Conservation (phyloP, 1,140 invertebrate species). For the Centruroides vittatus region DNA sequence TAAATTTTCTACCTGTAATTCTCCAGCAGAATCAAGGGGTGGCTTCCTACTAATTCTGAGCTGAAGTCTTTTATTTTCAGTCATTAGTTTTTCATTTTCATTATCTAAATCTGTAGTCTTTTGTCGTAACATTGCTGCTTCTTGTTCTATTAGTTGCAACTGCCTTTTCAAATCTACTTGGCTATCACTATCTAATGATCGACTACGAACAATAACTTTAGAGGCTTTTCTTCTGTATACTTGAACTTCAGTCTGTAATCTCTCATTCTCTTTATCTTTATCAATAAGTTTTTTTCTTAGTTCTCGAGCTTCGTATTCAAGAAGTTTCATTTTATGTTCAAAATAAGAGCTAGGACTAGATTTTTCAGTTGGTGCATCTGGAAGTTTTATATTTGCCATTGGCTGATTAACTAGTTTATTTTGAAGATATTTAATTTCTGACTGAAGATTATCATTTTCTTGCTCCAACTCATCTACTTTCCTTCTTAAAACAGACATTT, state of each 20-base stretch:
- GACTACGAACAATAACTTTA: constrained; percentile 22
- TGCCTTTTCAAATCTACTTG: constrained; percentile 50
- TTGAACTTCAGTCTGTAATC: constrained; percentile 51
- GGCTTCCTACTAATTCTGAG: constrained; percentile 23
- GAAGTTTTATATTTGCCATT: constrained; percentile 17
- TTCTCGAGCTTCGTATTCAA: constrained; percentile 53
- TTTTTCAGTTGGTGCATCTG: constrained; percentile 8
- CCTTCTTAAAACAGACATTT: constrained; percentile 57
- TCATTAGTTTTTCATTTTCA: constrained; percentile 54
- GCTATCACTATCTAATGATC: constrained; percentile 38
- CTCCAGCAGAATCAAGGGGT: constrained; percentile 22
- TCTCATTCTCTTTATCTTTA: constrained; percentile 65
- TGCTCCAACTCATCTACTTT: constrained; percentile 72
- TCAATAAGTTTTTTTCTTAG: constrained; percentile 60
- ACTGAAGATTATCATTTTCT: constrained; percentile 52
- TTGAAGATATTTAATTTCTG: constrained; percentile 58
- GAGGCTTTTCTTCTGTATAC: constrained; percentile 34
- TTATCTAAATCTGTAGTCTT: constrained; percentile 48
- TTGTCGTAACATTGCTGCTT: constrained; percentile 44
- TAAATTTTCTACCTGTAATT: constrained; percentile 32
- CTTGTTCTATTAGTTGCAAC: constrained; percentile 55
- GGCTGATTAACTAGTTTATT: constrained; percentile 40
- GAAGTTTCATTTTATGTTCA: constrained; percentile 43
- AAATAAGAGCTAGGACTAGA: constrained; percentile 26
- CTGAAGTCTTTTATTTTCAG: constrained; percentile 51